Conservation (phyloP, 1,140 invertebrate species). For the Drosophila serrata region DNA sequence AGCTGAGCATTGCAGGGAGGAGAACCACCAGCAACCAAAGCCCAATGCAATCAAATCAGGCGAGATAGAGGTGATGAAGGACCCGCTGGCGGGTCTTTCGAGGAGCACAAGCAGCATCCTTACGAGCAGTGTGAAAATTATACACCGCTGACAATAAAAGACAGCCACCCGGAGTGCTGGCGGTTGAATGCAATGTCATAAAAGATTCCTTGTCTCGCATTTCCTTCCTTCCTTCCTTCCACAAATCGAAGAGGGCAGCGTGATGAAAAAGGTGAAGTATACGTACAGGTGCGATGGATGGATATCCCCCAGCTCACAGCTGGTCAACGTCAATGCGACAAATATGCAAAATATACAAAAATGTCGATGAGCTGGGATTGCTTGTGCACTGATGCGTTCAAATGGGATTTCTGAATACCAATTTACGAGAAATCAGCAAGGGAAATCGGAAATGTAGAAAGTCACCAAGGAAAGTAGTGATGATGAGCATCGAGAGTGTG, state of each 20-base stretch:
- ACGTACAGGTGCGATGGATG: not conserved
- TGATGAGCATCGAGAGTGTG: not conserved
- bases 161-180: constrained; percentile 30
- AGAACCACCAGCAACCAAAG: constrained; percentile 20
- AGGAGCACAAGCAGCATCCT: constrained; percentile 16
- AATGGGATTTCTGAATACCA: constrained; percentile 42
- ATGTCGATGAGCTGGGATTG: constrained; percentile 15
- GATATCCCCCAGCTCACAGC: constrained; percentile 17
- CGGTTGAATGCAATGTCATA: constrained; percentile 23
- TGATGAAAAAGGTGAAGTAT: constrained; percentile 14
- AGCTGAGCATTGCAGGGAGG: constrained; percentile 8
- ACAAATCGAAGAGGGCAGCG: constrained; percentile 15
- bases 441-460: constrained; percentile 15
- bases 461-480: not conserved
- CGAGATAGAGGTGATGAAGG: constrained; percentile 17
- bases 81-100: not conserved
- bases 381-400: constrained; percentile 27
- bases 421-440: constrained; percentile 29
- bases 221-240: constrained; percentile 39
- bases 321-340: constrained; percentile 39
- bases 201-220: constrained; percentile 52
- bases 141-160: constrained; percentile 56
- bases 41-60: constrained; percentile 72
- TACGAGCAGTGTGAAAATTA: constrained; percentile 65
- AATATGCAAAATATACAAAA: constrained; percentile 47